Percentiles rank a stretch among this genome's conserved stretches.
Evolutionary conservation across 2,888 invertebrate species (phyloP).

Genomic region (Rhagonycha fulva): DNA sequence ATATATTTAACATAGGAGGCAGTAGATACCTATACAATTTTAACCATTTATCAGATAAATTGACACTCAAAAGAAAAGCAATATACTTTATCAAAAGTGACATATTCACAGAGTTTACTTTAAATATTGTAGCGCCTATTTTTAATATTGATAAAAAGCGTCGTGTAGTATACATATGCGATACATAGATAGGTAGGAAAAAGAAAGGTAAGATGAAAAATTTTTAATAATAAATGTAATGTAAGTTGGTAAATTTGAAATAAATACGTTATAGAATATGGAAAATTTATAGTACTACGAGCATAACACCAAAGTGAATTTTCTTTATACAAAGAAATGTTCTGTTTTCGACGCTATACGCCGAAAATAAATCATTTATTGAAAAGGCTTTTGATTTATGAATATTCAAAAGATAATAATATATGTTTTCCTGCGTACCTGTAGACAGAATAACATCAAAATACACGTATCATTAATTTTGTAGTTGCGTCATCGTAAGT

Average conservation of each 20-base stretch:
- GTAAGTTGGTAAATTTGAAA: neutral
- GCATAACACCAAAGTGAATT: neutral
- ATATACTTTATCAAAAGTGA: neutral
- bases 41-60: neutral
- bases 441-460: neutral
- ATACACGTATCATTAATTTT: neutral
- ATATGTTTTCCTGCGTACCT: neutral
- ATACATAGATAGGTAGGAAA: neutral
- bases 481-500: neutral
- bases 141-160: neutral
- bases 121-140: neutral
- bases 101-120: neutral
- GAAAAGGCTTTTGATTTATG: slow-evolving; percentile 3
- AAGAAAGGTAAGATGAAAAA: neutral
- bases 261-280: neutral
- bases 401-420: slow-evolving; percentile 7
- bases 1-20: neutral
- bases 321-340: neutral
- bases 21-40: neutral
- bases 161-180: neutral
- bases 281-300: neutral
- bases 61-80: neutral
- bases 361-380: neutral
- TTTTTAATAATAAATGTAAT: neutral
- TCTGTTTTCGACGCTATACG: neutral